Conservation (phyloP, 2,888 invertebrate species). For the Ametastegia equiseti region DNA sequence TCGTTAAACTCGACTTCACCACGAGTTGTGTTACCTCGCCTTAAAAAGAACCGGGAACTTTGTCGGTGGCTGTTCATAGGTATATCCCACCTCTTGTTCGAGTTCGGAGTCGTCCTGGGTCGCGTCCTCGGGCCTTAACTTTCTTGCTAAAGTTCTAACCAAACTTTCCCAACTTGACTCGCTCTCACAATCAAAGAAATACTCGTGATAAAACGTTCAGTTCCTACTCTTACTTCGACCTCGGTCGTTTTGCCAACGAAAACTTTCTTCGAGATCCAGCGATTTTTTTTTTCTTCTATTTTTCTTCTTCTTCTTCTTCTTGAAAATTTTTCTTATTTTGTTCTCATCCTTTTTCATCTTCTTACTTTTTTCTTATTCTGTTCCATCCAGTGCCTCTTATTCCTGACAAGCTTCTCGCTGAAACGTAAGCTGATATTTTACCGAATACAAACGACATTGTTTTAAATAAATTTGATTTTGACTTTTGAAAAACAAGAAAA, state of each 20-base stretch:
- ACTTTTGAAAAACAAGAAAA: neutral
- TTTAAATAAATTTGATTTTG: conserved; percentile 31
- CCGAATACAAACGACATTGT: conserved; percentile 1
- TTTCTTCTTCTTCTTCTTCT: neutral
- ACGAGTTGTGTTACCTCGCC: neutral
- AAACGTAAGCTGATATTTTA: neutral
- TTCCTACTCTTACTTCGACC: neutral
- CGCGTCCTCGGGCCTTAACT: conserved; percentile 11
- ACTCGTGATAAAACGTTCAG: conserved; percentile 22
- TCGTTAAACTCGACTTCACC: conserved; percentile 30
- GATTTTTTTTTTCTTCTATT: neutral
- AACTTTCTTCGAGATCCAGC: neutral
- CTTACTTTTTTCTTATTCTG: neutral
- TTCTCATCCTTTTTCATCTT: neutral
- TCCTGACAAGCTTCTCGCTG: too few species aligned
- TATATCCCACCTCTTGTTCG: neutral
- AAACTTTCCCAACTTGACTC: conserved; percentile 9
- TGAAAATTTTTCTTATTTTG: too few species aligned
- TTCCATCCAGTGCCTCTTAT: too few species aligned
- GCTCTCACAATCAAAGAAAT: conserved; percentile 38
- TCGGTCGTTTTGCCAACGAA: neutral
- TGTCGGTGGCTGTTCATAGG: too few species aligned
- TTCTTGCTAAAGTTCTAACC: neutral
- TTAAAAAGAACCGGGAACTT: conserved; percentile 11
- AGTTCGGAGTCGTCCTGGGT: neutral